Percentiles rank a stretch among this genome's conserved stretches.
These are phyloP conservation scores for Arothron firmamentum DNA, from an alignment of 2,113 vertebrate species.

Conservation along the genomic window DNA sequence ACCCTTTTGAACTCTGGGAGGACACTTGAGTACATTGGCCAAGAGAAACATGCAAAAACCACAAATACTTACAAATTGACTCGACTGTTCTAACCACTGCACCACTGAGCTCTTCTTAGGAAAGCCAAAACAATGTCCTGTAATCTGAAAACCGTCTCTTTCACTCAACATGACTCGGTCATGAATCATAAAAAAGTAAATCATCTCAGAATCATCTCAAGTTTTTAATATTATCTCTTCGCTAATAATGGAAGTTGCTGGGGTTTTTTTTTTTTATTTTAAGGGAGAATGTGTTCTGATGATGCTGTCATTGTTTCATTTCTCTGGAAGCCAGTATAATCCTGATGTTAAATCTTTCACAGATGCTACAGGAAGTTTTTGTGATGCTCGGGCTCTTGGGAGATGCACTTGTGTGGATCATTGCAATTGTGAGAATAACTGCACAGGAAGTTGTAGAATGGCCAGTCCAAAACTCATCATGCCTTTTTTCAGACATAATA, in stretches of 20 bases:
- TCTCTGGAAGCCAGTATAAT: constrained; percentile 38
- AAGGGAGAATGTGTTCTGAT: constrained; percentile 8
- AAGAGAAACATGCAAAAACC: too few species aligned
- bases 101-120: too few species aligned
- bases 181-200: too few species aligned
- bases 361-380: constrained; percentile 29
- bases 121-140: background rate
- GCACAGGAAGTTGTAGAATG: constrained; percentile 3
- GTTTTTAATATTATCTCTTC: background rate
- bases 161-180: background rate
- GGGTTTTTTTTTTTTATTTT: too few species aligned
- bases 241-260: constrained; percentile 3
- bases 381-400: constrained; percentile 32
- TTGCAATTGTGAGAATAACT: constrained; percentile 1
- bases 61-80: too few species aligned
- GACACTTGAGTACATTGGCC: too few species aligned
- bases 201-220: background rate
- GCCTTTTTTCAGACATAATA: too few species aligned
- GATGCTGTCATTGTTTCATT: constrained; percentile 17
- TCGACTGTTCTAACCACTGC: too few species aligned
- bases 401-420: constrained; percentile 1
- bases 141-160: background rate
- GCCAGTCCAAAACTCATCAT: background rate
- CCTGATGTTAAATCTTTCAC: constrained; percentile 34
- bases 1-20: too few species aligned